These are phyloP conservation scores for Lophotis ruficrista DNA, from an alignment of 2,113 vertebrate genomes.

Conservation along the genomic window DNA sequence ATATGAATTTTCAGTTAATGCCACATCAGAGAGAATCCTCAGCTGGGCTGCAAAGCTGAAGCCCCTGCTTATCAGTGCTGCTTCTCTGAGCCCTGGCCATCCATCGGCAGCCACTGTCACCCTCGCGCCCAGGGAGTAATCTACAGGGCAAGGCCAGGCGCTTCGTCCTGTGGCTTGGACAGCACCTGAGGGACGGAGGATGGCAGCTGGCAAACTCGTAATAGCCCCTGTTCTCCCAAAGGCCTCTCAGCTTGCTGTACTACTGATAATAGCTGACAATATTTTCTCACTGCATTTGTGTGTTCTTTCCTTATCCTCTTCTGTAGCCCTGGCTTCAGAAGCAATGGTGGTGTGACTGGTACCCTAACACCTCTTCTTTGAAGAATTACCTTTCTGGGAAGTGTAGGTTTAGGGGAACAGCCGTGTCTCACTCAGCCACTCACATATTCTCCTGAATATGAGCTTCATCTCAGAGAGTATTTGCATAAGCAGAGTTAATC, in stretches of 20 bases:
- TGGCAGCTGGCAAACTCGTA: background rate
- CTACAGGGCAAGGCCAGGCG: background rate
- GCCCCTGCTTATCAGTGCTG: background rate
- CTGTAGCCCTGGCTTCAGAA: background rate
- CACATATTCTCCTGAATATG: background rate
- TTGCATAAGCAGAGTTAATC: slow-evolving; percentile 19
- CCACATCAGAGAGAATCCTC: background rate
- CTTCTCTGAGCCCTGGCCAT: background rate
- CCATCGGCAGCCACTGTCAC: background rate
- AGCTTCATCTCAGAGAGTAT: background rate
- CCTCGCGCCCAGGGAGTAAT: fast-evolving
- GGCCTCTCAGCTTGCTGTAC: background rate
- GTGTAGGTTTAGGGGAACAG: background rate
- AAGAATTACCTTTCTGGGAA: background rate
- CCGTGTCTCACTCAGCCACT: background rate
- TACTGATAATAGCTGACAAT: background rate
- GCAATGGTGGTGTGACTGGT: background rate
- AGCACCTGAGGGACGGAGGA: background rate
- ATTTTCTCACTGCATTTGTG: background rate
- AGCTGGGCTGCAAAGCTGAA: background rate
- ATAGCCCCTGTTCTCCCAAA: background rate
- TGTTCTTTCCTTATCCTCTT: background rate
- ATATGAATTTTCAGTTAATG: background rate
- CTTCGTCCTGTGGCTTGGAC: fast-evolving
- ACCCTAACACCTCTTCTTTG: background rate